Conservation (phyloP, 2,797 vertebrate genomes). For the Pangasius krempfi region DNA sequence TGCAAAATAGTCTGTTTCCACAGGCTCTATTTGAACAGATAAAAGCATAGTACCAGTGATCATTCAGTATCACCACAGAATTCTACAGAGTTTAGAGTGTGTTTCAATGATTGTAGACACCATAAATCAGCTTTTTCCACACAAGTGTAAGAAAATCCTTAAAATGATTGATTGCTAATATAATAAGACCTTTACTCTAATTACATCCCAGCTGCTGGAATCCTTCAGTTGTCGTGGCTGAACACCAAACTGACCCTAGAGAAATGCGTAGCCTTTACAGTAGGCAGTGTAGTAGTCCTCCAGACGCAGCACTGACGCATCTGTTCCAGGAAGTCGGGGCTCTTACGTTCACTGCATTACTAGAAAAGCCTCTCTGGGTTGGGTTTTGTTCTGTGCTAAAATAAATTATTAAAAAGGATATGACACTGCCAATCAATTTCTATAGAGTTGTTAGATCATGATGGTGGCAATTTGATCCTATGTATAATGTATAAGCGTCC, state of each 20-base stretch:
- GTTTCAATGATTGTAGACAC: not conserved
- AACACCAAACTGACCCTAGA: conserved; percentile 37
- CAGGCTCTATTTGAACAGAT: not conserved
- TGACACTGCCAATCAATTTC: not conserved
- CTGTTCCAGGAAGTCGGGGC: conserved; percentile 70
- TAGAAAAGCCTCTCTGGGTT: conserved; percentile 28
- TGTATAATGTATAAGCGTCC: not conserved
- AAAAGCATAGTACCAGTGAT: not conserved
- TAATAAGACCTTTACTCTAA: conserved; percentile 8
- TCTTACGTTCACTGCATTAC: conserved; percentile 48
- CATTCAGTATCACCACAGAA: not conserved
- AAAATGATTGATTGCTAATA: conserved; percentile 6
- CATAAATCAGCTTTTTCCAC: not conserved
- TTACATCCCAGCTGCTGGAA: conserved; percentile 43
- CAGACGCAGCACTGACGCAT: conserved; percentile 64
- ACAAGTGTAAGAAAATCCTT: not conserved
- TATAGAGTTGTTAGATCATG: not conserved
- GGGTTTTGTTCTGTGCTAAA: conserved; percentile 26
- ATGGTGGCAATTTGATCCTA: not conserved
- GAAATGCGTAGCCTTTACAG: conserved; percentile 58
- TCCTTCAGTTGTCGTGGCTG: conserved; percentile 40
- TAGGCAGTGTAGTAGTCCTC: conserved; percentile 62
- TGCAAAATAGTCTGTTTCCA: not conserved
- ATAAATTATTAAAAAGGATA: conserved; percentile 12
- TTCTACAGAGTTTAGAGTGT: not conserved